Conservation (phyloP, 2,888 invertebrate species). For the Alentia gelatinosa region DNA sequence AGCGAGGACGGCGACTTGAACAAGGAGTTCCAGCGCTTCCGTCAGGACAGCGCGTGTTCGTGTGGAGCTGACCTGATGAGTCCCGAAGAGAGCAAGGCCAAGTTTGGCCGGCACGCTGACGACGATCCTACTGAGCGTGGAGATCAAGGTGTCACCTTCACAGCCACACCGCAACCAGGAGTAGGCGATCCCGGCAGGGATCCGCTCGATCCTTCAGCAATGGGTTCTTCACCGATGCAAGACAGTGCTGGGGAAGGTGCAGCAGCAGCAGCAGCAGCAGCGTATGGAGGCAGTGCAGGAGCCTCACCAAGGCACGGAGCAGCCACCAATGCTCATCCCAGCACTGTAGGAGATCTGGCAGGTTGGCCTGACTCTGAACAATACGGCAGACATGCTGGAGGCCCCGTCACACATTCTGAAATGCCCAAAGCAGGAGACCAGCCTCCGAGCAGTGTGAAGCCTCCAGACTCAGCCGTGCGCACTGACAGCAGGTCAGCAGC, state of each 20-base stretch:
- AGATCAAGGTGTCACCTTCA: not conserved
- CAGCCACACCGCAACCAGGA: not conserved
- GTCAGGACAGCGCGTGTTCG: slow-evolving; percentile 57
- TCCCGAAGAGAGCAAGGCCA: slow-evolving; percentile 47
- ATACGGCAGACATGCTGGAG: not conserved
- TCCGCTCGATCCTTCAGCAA: not conserved
- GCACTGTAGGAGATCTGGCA: not conserved
- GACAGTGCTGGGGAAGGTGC: not conserved
- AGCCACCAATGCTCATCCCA: not conserved
- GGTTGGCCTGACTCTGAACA: not conserved
- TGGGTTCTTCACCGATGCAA: not conserved
- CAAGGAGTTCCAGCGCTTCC: not conserved
- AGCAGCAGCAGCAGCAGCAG: not conserved
- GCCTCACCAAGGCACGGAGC: not conserved
- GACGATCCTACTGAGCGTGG: not conserved
- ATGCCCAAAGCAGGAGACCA: not conserved
- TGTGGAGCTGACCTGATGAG: slow-evolving; percentile 56
- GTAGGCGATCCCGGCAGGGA: not conserved
- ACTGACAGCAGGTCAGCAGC: not conserved
- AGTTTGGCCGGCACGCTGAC: not conserved
- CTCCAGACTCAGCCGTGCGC: not conserved
- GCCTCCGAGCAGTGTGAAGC: not conserved
- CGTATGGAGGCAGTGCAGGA: not conserved
- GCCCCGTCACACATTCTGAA: not conserved
- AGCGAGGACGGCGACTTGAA: not conserved